A percentile compares a stretch with the other conserved stretches of the same genome.
Conservation (phyloP, 2,113 vertebrate genomes). For the Gracilinanus agilis region DNA sequence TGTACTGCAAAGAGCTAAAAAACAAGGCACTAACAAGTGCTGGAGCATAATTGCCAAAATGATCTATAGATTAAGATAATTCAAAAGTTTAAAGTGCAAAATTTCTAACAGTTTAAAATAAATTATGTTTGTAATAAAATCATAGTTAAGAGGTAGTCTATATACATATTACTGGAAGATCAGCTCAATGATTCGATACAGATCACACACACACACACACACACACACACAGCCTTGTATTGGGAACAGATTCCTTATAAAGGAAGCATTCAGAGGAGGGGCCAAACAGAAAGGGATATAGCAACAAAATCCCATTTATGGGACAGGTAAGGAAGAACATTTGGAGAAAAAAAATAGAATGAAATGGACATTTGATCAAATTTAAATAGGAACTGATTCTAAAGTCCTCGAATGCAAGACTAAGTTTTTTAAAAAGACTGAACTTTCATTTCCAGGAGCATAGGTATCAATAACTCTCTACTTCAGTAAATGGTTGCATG, state of each 20-base stretch:
- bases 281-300: constrained; percentile 56
- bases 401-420: not conserved
- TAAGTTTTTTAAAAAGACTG: constrained; percentile 14
- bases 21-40: too few relatives aligned
- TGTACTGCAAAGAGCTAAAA: too few relatives aligned
- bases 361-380: not conserved
- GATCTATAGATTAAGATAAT: too few relatives aligned
- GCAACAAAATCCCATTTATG: not conserved
- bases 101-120: too few relatives aligned
- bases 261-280: not conserved
- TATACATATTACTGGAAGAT: too few relatives aligned
- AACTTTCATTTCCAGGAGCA: not conserved
- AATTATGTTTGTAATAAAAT: too few relatives aligned
- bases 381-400: not conserved
- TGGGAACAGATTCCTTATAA: constrained; percentile 57
- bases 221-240: not conserved
- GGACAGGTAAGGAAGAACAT: constrained; percentile 44
- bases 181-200: too few relatives aligned
- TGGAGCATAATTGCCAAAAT: too few relatives aligned
- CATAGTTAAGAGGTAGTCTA: too few relatives aligned
- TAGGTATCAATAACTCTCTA: not conserved
- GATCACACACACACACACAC: constrained; percentile 16
- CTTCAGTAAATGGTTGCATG: not conserved
- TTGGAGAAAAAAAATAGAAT: constrained; percentile 40
- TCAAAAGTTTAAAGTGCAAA: too few relatives aligned